A percentile compares a stretch with the other conserved stretches of the same genome.
These are phyloP conservation scores for Epinotia brunnichana DNA, from an alignment of 2,888 invertebrate genomes.

Conservation along the genomic window DNA sequence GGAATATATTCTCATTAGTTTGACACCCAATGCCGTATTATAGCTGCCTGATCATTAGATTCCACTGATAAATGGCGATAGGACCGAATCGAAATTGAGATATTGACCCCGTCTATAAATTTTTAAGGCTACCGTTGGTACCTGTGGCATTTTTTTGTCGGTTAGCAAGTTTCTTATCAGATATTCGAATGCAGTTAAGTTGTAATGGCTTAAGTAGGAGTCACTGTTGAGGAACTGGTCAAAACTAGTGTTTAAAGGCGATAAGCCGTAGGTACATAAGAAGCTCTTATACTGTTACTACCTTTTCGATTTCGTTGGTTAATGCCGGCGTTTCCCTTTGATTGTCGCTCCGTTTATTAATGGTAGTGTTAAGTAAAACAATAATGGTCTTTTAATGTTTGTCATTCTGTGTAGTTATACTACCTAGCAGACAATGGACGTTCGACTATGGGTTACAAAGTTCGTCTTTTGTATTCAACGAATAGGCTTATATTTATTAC, in stretches of 20 bases:
- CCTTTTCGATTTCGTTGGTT: background rate
- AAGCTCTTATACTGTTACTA: background rate
- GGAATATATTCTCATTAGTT: conserved; percentile 81
- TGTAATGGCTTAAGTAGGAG: conserved; percentile 60
- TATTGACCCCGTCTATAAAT: conserved; percentile 68
- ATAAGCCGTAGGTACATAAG: background rate
- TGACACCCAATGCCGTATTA: conserved; percentile 77
- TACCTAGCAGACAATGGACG: conserved; percentile 51
- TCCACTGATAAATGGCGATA: conserved; percentile 72
- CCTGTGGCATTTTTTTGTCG: conserved; percentile 48
- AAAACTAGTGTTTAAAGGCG: conserved; percentile 44
- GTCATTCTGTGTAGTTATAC: conserved; percentile 54
- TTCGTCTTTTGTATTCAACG: conserved; percentile 39
- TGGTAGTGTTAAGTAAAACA: conserved; percentile 72
- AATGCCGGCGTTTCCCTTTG: conserved; percentile 62
- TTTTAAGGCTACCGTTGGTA: conserved; percentile 61
- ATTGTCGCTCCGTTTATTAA: conserved; percentile 64
- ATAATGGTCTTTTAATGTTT: conserved; percentile 71
- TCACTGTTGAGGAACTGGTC: conserved; percentile 52
- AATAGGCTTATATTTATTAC: conserved; percentile 24
- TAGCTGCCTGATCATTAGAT: conserved; percentile 76
- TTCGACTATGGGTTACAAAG: conserved; percentile 46
- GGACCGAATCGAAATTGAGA: conserved; percentile 70
- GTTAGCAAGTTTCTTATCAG: conserved; percentile 62
- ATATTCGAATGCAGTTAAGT: conserved; percentile 65